Evolutionary conservation across 2,888 invertebrate genomes (phyloP), one percentile per base, ranked within the genome.

Genomic region (Coecobrya sp.): DNA sequence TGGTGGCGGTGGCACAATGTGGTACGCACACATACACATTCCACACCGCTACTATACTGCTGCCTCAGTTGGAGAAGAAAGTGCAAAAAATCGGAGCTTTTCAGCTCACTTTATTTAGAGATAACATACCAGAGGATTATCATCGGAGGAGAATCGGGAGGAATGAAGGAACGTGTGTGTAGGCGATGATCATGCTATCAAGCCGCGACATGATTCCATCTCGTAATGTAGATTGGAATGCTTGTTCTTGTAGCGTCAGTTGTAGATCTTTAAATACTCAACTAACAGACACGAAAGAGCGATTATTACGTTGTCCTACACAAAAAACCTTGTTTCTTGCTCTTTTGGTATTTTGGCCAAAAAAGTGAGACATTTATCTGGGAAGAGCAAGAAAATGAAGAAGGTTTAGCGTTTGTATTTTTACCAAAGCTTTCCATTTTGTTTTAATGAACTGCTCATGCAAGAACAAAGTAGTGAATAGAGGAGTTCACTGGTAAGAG

Each of bases 1-100:
- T 85, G 79, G 84, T 22, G 82, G 79, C 84, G 90, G 90, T 90
- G 79, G 85, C 90, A 85, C 90, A 90, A 62, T 85, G 85, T 90
- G 85, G 76, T 85, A 55, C 49, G n/a, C 59, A 82, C 89, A 82
- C 55, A 68, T 49, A 45, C 52, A 19, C 52, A 73, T 73, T 13
- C 27, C 65, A 65, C n/a, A 49, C 49, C 76, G 45, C 76, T 76
- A 16, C 68, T 49, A 45, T 0, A 22, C 22, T 7, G 4, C 19
- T 19, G 59, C 22, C 3, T 3, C 0, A 22, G 59, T 19, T 2
- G 22, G 59, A 22, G 22, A 25, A 25, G n/a, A 36, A 70, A 52
- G 27, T 22, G 45, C 11, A 49, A 76, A 70, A 70, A 70, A 70
- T 65, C 27, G 7, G 36, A 49, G 76, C 25, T 76, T 76, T 25